Percentiles rank a stretch among this genome's conserved stretches.
Conservation (phyloP, 2,888 invertebrate species). For the Cacoxenus indagator region DNA sequence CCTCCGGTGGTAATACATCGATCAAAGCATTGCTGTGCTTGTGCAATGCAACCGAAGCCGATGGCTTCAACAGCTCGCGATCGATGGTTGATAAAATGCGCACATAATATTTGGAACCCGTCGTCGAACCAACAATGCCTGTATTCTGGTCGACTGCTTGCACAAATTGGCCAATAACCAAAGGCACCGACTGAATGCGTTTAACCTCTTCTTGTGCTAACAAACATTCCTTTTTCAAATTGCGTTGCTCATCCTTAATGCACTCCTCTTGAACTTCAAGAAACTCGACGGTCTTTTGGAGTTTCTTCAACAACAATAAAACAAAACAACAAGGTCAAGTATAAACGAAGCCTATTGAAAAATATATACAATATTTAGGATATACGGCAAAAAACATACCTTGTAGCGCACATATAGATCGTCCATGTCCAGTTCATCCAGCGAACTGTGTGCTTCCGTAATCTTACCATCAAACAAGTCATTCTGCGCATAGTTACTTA, state of each 20-base stretch:
- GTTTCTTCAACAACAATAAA: too few species aligned
- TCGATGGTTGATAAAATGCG: conserved; percentile 98
- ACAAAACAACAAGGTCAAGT: too few species aligned
- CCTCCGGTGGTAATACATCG: too few species aligned
- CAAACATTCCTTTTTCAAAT: conserved; percentile 97
- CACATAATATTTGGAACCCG: conserved; percentile 98
- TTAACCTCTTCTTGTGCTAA: too few species aligned
- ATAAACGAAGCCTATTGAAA: too few species aligned
- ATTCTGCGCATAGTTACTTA: too few species aligned
- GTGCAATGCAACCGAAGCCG: conserved; percentile 98
- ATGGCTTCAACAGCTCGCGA: conserved; percentile 96
- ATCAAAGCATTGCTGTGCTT: conserved; percentile 99
- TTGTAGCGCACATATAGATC: conserved; percentile 95
- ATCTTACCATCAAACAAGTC: too few species aligned
- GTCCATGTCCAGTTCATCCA: conserved; percentile 82
- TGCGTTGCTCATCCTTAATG: conserved; percentile 98
- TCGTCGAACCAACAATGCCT: conserved; percentile 77
- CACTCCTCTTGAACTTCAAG: conserved; percentile 99
- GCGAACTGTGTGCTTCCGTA: too few species aligned
- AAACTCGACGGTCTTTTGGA: conserved; percentile 96
- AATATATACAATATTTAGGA: too few species aligned
- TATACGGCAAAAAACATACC: too few species aligned
- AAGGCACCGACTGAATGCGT: conserved; percentile 99
- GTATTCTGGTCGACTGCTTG: conserved; percentile 48
- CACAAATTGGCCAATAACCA: conserved; percentile 99